phyloP scores from a whole-genome alignment of 1,140 invertebrate species.

The Tribolium madens region DNA sequence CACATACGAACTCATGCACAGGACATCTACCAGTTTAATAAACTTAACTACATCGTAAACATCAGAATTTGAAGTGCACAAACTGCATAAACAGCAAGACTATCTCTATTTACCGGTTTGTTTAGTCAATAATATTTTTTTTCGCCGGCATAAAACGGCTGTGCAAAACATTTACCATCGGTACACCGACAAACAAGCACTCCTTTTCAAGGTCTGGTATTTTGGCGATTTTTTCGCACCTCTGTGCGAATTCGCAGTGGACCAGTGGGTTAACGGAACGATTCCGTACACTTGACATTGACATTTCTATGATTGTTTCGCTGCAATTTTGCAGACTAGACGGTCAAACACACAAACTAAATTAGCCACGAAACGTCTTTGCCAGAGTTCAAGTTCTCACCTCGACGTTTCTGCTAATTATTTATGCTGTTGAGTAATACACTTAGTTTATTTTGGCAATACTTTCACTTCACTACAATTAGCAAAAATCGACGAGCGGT shows the following conservation, averaged over 20 bases:
- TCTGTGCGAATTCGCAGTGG: slow-evolving; percentile 43
- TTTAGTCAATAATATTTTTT: slow-evolving; percentile 50
- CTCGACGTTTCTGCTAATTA: slow-evolving; percentile 36
- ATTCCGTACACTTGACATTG: slow-evolving; percentile 16
- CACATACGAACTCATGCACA: slow-evolving; percentile 40
- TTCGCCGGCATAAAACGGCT: slow-evolving; percentile 17
- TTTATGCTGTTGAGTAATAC: slow-evolving; percentile 36
- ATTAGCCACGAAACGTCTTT: slow-evolving; percentile 39
- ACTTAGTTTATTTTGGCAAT: slow-evolving; percentile 31
- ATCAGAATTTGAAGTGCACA: slow-evolving; percentile 50
- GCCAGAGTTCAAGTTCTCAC: slow-evolving; percentile 36
- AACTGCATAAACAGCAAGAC: slow-evolving; percentile 49
- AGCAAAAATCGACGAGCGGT: slow-evolving; percentile 10
- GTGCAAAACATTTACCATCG: slow-evolving; percentile 22
- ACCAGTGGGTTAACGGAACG: slow-evolving; percentile 41
- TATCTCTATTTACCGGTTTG: slow-evolving; percentile 51
- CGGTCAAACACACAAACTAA: slow-evolving; percentile 44
- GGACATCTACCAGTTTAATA: slow-evolving; percentile 51
- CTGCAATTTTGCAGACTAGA: slow-evolving; percentile 41
- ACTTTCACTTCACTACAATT: slow-evolving; percentile 28
- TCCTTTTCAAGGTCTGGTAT: slow-evolving; percentile 43
- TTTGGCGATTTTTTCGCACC: slow-evolving; percentile 51
- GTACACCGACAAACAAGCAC: slow-evolving; percentile 40
- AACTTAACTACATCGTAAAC: slow-evolving; percentile 50
- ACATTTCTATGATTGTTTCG: slow-evolving; percentile 43